Percentiles rank a stretch among this genome's conserved stretches.
Evolutionary conservation across 2,113 vertebrate species (phyloP).

Genomic region (Collichthys lucidus): DNA sequence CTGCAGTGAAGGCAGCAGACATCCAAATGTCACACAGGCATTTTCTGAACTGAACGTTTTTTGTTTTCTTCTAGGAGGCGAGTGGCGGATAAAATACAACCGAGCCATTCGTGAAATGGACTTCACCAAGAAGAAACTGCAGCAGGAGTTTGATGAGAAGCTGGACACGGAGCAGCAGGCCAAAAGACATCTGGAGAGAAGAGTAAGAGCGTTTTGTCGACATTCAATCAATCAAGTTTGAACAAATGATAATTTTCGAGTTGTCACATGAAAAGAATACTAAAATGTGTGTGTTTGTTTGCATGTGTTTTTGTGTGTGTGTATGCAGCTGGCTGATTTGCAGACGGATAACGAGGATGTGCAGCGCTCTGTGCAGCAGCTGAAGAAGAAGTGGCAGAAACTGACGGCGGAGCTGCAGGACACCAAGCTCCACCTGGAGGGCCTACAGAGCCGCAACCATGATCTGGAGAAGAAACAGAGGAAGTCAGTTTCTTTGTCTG

Average conservation of each 20-base stretch:
- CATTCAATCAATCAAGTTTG: neutral
- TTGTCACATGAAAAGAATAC: constrained; percentile 14
- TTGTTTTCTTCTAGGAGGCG: constrained; percentile 84
- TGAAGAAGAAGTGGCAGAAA: constrained; percentile 96
- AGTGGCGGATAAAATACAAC: constrained; percentile 96
- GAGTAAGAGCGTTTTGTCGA: constrained; percentile 78
- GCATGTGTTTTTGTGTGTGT: constrained; percentile 21
- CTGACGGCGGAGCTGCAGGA: constrained; percentile 94
- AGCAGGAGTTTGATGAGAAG: constrained; percentile 97
- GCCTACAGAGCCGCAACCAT: constrained; percentile 95
- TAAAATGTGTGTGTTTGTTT: constrained; percentile 1
- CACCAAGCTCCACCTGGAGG: constrained; percentile 96
- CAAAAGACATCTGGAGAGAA: constrained; percentile 93
- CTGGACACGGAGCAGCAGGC: constrained; percentile 95
- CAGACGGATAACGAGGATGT: constrained; percentile 94
- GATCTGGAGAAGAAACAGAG: constrained; percentile 99
- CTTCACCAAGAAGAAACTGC: constrained; percentile 94
- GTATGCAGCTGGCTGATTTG: constrained; percentile 88
- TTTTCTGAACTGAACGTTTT: constrained; percentile 52
- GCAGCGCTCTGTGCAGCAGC: constrained; percentile 92
- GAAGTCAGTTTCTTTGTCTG: constrained; percentile 83
- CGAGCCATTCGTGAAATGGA: constrained; percentile 93
- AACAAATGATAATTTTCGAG: neutral
- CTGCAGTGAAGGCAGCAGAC: constrained; percentile 57
- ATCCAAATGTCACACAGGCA: constrained; percentile 60